These are phyloP conservation scores for Clistopyga incitator DNA, from an alignment of 2,888 invertebrate genomes.

Conservation along the genomic window DNA sequence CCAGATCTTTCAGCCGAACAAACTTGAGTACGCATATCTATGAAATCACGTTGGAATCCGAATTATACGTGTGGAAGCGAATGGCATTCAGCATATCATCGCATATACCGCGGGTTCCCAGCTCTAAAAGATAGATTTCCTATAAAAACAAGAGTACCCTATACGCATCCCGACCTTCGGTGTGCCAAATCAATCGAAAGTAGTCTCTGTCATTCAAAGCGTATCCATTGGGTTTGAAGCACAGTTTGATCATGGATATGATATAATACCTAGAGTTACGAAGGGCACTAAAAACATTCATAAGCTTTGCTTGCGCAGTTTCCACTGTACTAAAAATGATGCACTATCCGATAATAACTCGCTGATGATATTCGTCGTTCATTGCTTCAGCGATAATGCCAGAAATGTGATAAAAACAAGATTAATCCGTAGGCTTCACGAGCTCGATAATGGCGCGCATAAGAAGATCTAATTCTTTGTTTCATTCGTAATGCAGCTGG, in stretches of 20 bases:
- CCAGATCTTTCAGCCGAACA: not conserved
- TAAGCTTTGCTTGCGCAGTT: not conserved
- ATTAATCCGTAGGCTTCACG: slow-evolving; percentile 39
- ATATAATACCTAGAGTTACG: slow-evolving; percentile 1
- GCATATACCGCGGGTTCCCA: not conserved
- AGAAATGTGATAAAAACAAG: slow-evolving; percentile 31
- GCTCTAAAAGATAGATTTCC: not conserved
- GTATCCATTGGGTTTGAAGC: not conserved
- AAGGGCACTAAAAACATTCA: slow-evolving; percentile 38
- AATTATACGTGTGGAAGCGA: not conserved
- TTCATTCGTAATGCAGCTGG: slow-evolving; percentile 2
- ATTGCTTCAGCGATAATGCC: slow-evolving; percentile 47
- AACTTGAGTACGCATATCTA: not conserved
- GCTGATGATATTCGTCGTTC: slow-evolving; percentile 29
- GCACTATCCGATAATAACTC: slow-evolving; percentile 21
- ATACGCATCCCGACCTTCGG: too few species aligned
- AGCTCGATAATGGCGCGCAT: slow-evolving; percentile 53
- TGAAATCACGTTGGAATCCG: not conserved
- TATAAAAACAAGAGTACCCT: not conserved
- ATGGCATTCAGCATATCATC: not conserved
- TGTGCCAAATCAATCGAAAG: not conserved
- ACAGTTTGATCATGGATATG: not conserved
- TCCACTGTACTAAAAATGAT: slow-evolving; percentile 43
- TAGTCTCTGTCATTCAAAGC: not conserved
- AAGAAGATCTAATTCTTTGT: slow-evolving; percentile 42